Percentiles rank a stretch among this genome's conserved stretches.
Evolutionary conservation across 2,888 invertebrate genomes (phyloP).

Genomic region (Oscheius sp.): DNA sequence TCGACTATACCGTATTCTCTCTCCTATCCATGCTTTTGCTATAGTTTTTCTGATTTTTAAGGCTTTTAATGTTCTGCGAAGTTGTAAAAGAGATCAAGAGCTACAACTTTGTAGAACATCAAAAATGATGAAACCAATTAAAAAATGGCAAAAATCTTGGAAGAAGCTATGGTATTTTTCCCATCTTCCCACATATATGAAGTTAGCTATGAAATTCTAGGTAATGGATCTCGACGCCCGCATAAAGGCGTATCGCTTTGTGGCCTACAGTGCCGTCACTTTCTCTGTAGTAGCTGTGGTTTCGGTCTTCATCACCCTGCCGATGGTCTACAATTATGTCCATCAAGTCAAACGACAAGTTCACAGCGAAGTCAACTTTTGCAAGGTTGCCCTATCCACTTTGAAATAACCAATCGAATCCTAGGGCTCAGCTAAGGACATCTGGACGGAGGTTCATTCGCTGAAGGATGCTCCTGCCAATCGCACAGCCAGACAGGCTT

Average conservation of each 20-base stretch:
- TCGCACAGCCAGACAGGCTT: slow-evolving; percentile 58
- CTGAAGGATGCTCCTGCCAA: slow-evolving; percentile 53
- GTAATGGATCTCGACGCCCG: slow-evolving; percentile 54
- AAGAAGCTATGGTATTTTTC: too few relatives aligned
- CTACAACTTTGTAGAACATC: too few relatives aligned
- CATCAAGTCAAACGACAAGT: slow-evolving; percentile 17
- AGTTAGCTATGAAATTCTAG: too few relatives aligned
- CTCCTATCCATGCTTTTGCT: too few relatives aligned
- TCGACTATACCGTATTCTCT: too few relatives aligned
- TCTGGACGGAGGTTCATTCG: slow-evolving; percentile 56
- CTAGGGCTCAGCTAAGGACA: slow-evolving; percentile 54
- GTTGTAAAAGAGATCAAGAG: too few relatives aligned
- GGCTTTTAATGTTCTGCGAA: too few relatives aligned
- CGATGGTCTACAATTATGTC: slow-evolving; percentile 55
- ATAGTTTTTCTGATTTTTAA: too few relatives aligned
- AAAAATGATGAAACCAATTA: too few relatives aligned
- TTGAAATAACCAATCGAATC: not conserved
- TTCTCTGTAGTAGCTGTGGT: slow-evolving; percentile 38
- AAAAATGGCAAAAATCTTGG: too few relatives aligned
- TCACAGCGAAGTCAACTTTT: slow-evolving; percentile 25
- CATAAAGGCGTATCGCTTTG: slow-evolving; percentile 53
- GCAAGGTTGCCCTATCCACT: not conserved
- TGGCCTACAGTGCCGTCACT: slow-evolving; percentile 56
- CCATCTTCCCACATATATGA: too few relatives aligned
- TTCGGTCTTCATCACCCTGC: slow-evolving; percentile 50